Conservation (phyloP, 2,888 invertebrate species). For the Drosophila yooni region DNA sequence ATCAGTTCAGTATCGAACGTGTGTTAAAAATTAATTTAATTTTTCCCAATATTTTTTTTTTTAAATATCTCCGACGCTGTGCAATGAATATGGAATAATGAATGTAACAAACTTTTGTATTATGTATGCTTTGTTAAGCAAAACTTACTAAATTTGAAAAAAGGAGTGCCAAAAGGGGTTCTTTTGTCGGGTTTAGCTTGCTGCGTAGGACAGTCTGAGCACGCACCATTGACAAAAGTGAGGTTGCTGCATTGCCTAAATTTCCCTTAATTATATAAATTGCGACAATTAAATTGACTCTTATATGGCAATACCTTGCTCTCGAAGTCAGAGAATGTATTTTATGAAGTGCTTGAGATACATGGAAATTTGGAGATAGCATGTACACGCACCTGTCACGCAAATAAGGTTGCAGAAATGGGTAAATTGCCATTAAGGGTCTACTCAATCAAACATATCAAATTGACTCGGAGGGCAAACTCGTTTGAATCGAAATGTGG, state of each 20-base stretch:
- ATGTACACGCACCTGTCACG: background rate
- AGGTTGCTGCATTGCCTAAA: background rate
- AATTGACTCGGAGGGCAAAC: background rate
- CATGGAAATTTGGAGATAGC: background rate
- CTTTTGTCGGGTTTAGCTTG: background rate
- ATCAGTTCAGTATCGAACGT: background rate
- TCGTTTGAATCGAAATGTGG: background rate
- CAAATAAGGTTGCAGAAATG: background rate
- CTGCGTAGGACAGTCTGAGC: background rate
- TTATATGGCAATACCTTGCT: too few relatives aligned
- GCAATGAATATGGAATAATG: slow-evolving; percentile 7
- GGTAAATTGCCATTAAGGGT: background rate
- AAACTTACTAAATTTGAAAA: slow-evolving; percentile 11
- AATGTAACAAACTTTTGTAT: background rate
- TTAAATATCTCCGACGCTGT: slow-evolving; percentile 4
- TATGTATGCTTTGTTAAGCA: background rate
- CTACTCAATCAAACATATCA: background rate
- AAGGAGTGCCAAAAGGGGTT: background rate
- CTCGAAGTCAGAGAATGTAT: too few relatives aligned
- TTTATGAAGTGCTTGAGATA: background rate
- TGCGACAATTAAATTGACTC: background rate
- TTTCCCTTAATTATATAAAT: background rate
- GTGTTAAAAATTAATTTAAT: slow-evolving; percentile 1
- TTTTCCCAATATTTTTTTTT: slow-evolving; percentile 5
- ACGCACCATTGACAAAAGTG: background rate